A percentile compares a stretch with the other conserved stretches of the same genome.
Conservation (phyloP, 2,888 invertebrate genomes). For the Torymus aiolomorphi region DNA sequence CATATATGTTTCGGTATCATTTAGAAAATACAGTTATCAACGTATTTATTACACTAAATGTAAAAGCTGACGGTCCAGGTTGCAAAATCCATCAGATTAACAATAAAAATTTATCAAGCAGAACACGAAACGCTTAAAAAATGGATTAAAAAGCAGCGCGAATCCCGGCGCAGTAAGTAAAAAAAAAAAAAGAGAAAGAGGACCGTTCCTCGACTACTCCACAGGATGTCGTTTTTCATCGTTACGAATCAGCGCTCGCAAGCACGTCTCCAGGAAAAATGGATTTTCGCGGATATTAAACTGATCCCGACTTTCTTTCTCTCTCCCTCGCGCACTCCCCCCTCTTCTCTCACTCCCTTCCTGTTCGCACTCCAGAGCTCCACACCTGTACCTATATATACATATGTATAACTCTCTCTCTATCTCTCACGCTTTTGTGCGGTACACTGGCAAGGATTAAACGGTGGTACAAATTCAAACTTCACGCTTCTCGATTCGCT, state of each 20-base stretch:
- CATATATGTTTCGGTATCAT: too few species aligned
- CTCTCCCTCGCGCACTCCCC: constrained; percentile 1
- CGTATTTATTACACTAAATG: too few species aligned
- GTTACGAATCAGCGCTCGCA: constrained; percentile 49
- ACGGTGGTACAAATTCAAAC: constrained; percentile 39
- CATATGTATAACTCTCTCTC: background rate
- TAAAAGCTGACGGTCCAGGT: too few species aligned
- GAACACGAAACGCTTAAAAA: background rate
- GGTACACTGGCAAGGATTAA: constrained; percentile 31
- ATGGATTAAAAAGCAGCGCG: constrained; percentile 21
- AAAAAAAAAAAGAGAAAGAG: constrained; percentile 5
- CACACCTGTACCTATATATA: background rate
- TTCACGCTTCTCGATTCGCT: constrained; percentile 38
- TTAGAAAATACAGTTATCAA: too few species aligned
- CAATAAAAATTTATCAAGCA: too few species aligned
- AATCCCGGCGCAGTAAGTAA: constrained; percentile 6
- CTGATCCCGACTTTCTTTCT: constrained; percentile 28
- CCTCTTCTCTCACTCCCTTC: background rate
- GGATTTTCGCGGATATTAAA: constrained; percentile 54
- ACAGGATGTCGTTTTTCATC: constrained; percentile 52
- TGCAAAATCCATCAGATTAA: too few species aligned
- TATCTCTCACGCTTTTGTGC: background rate
- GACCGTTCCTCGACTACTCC: constrained; percentile 20
- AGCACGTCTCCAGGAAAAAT: constrained; percentile 53
- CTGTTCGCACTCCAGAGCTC: background rate